Conservation (phyloP, 2,888 invertebrate genomes). For the Pollenia amentaria region DNA sequence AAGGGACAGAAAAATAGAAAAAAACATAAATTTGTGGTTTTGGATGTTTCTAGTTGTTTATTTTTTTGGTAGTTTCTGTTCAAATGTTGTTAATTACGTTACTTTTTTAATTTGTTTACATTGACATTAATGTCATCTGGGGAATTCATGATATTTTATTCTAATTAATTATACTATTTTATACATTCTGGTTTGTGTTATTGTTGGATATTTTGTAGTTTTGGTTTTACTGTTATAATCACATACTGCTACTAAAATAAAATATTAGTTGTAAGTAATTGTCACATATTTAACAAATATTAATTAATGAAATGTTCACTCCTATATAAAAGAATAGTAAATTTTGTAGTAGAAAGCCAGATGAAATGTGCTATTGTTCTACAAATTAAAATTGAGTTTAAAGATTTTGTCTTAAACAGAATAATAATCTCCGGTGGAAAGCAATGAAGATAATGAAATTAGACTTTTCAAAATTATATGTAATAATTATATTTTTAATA, state of each 20-base stretch:
- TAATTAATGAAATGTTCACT: too few species aligned
- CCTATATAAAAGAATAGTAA: too few species aligned
- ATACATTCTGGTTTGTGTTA: not conserved
- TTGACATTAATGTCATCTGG: constrained; percentile 15
- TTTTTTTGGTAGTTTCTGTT: not conserved
- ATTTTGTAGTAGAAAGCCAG: too few species aligned
- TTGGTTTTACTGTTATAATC: not conserved
- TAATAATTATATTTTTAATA: too few species aligned
- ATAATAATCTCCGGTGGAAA: too few species aligned
- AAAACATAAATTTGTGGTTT: not conserved
- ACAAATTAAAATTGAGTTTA: too few species aligned
- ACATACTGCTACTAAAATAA: not conserved
- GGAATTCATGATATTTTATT: constrained; percentile 22
- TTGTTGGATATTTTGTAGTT: not conserved
- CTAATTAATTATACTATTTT: constrained; percentile 7
- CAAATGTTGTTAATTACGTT: not conserved
- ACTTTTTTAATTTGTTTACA: constrained; percentile 1
- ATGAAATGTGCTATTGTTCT: too few species aligned
- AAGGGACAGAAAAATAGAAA: not conserved
- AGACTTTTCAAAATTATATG: too few species aligned
- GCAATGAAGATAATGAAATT: too few species aligned
- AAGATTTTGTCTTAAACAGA: too few species aligned
- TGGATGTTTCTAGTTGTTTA: not conserved
- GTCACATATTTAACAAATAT: not conserved
- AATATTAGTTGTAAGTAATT: not conserved